Percentiles rank a stretch among this genome's conserved stretches.
Conservation (phyloP, 2,888 invertebrate genomes). For the Lamellibrachia satsuma region DNA sequence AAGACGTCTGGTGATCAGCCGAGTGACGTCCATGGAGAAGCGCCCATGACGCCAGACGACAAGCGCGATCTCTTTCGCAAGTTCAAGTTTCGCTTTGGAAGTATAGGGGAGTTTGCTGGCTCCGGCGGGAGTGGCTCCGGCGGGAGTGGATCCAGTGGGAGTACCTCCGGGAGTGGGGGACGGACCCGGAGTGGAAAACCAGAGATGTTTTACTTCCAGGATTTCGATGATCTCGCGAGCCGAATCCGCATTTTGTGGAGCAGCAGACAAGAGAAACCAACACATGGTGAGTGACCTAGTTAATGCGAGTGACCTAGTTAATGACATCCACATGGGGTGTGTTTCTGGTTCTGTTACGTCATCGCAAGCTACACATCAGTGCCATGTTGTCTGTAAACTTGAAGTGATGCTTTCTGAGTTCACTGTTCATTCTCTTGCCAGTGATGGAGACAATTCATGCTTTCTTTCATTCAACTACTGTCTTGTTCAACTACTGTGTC, state of each 20-base stretch:
- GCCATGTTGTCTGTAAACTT: background rate
- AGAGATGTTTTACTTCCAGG: conserved; percentile 3
- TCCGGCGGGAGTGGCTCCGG: background rate
- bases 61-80: conserved; percentile 12
- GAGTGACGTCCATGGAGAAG: background rate
- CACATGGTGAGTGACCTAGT: background rate
- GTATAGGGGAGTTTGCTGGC: background rate
- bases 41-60: background rate
- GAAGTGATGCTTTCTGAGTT: background rate
- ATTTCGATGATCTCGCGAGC: conserved; percentile 10
- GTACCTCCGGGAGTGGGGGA: background rate
- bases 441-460: background rate
- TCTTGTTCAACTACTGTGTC: too few relatives aligned
- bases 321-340: too few relatives aligned
- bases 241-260: background rate
- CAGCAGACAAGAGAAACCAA: background rate
- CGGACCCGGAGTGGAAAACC: background rate
- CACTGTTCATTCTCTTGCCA: background rate
- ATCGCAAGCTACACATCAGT: background rate
- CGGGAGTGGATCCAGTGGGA: too few relatives aligned
- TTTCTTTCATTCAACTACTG: too few relatives aligned
- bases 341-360: background rate
- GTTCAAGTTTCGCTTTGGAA: conserved; percentile 4
- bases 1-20: background rate
- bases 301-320: background rate